These are phyloP conservation scores for Plusia festucae DNA, from an alignment of 2,888 invertebrate species.

Conservation along the genomic window DNA sequence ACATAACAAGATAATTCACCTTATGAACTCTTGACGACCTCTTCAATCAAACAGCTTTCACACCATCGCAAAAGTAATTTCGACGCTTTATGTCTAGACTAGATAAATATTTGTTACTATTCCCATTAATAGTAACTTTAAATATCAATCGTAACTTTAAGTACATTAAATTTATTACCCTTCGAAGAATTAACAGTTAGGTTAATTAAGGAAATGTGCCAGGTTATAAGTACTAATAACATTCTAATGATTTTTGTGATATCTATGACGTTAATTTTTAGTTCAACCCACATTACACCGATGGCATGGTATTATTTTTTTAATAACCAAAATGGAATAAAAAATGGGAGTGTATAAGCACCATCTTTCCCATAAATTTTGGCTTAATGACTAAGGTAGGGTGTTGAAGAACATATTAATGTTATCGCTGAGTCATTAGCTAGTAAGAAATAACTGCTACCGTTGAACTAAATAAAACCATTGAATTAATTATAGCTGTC, in stretches of 20 bases:
- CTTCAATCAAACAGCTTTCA: background rate
- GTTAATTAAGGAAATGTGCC: background rate
- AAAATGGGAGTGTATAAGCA: background rate
- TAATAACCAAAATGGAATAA: background rate
- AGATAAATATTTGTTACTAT: too few relatives aligned
- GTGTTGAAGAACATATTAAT: constrained; percentile 2
- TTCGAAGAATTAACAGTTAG: too few relatives aligned
- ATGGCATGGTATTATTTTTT: background rate
- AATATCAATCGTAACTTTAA: too few relatives aligned
- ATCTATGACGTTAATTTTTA: background rate
- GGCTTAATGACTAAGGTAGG: background rate
- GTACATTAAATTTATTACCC: too few relatives aligned
- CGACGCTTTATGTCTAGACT: too few relatives aligned
- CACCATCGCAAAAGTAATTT: background rate
- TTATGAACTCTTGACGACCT: background rate
- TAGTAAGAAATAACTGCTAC: background rate
- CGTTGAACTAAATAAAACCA: too few relatives aligned
- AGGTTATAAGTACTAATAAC: background rate
- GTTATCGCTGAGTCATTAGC: constrained; percentile 2
- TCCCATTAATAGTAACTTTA: too few relatives aligned
- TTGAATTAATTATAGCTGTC: constrained; percentile 1
- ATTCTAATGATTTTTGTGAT: background rate
- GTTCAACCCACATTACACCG: background rate
- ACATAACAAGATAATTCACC: background rate
- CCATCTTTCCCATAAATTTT: background rate